Conservation (phyloP, 2,797 vertebrate species). For the Girardinus metallicus region DNA sequence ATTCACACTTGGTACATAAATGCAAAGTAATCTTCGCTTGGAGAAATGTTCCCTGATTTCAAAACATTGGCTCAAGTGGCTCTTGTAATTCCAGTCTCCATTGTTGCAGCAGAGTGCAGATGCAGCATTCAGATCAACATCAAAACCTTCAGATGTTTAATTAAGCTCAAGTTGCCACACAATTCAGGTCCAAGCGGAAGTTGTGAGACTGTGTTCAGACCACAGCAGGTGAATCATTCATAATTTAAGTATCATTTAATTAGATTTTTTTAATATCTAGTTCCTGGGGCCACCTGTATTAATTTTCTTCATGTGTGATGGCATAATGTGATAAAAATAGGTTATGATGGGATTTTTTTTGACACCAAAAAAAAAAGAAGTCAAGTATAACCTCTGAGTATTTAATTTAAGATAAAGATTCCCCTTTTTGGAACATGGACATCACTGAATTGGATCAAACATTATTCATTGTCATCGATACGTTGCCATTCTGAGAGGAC, state of each 20-base stretch:
- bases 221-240: neutral
- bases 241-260: neutral
- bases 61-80: neutral
- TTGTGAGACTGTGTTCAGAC: neutral
- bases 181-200: neutral
- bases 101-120: neutral
- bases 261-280: neutral
- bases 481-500: neutral
- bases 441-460: neutral
- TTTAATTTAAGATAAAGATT: neutral
- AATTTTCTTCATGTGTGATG: neutral
- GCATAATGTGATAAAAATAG: neutral
- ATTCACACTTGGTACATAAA: neutral
- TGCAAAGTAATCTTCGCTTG: neutral
- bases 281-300: neutral
- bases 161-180: neutral
- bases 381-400: neutral
- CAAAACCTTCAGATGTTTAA: neutral
- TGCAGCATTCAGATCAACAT: neutral
- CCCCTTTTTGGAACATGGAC: neutral
- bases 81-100: neutral
- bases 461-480: neutral
- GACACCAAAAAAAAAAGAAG: neutral
- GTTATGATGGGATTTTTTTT: too few relatives aligned
- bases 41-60: neutral